Percentiles rank a stretch among this genome's conserved stretches.
phyloP scores from a whole-genome alignment of 1,140 invertebrate species.

The Aphis gossypii region DNA sequence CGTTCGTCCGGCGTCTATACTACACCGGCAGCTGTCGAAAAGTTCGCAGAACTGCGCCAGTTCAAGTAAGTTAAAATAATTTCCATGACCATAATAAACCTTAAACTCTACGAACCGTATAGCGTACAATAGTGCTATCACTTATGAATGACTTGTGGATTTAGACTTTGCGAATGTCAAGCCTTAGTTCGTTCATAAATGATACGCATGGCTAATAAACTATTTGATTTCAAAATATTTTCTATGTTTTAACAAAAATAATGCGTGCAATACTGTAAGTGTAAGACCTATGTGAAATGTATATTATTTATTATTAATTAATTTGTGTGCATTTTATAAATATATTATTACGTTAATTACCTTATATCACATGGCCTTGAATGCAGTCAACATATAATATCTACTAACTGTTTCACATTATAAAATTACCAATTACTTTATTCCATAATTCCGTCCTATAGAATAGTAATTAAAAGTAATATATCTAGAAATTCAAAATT shows the following conservation, averaged over 20 bases:
- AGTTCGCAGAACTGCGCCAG: constrained; percentile 75
- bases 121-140: neutral
- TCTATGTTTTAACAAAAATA: neutral
- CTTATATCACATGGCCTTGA: neutral
- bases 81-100: constrained; percentile 36
- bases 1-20: constrained; percentile 84
- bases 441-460: neutral
- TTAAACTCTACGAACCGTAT: neutral
- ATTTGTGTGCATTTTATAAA: neutral
- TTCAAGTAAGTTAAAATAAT: constrained; percentile 71
- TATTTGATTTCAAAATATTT: constrained; percentile 5
- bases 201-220: neutral
- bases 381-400: too few relatives aligned
- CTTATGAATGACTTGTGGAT: neutral
- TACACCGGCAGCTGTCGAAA: constrained; percentile 84
- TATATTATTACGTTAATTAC: neutral
- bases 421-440: neutral
- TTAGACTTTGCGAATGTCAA: neutral
- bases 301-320: neutral
- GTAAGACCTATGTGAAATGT: neutral
- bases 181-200: neutral
- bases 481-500: neutral
- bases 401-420: neutral
- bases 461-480: neutral
- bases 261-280: neutral